These are phyloP conservation scores for Nycticryphes semicollaris DNA, from an alignment of 2,113 vertebrate species.

Conservation along the genomic window DNA sequence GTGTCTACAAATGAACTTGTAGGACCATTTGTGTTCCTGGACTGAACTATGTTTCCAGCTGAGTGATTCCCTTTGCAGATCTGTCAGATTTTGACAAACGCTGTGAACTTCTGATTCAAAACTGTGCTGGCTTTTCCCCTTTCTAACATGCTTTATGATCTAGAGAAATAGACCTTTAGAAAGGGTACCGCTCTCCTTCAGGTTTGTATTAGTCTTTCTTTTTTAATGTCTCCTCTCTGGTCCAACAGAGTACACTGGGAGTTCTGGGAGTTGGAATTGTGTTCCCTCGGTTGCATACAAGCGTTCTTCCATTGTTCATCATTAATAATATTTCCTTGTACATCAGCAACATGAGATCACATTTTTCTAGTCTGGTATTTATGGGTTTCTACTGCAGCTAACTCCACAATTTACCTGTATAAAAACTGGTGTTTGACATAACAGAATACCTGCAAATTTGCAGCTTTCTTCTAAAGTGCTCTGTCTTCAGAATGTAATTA, in stretches of 20 bases:
- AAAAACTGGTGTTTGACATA: background rate
- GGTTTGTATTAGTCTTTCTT: background rate
- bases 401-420: background rate
- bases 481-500: background rate
- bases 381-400: background rate
- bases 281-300: background rate
- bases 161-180: background rate
- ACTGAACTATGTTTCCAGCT: background rate
- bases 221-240: background rate
- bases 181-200: background rate
- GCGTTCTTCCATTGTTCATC: background rate
- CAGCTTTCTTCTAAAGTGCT: background rate
- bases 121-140: background rate
- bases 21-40: background rate
- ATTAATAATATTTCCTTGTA: background rate
- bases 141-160: background rate
- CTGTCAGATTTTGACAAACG: background rate
- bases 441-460: background rate
- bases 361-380: background rate
- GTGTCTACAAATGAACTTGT: background rate
- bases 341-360: background rate
- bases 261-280: background rate
- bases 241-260: background rate
- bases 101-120: background rate
- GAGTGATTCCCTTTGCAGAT: background rate